Evolutionary conservation across 2,113 vertebrate species (phyloP).

Genomic region (Hylia prasina): DNA sequence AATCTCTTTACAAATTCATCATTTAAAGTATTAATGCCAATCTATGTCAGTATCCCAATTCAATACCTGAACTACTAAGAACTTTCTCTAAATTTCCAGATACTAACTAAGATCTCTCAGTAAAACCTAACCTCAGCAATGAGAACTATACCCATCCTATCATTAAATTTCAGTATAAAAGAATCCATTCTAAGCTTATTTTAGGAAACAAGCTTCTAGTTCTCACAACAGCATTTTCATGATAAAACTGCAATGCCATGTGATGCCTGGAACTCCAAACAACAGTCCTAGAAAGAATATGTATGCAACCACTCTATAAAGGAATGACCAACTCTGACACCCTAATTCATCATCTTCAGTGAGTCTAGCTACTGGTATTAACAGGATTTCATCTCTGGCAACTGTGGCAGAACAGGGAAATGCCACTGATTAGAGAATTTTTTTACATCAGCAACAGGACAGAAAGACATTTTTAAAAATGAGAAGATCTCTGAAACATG

Average conservation of each 20-base stretch:
- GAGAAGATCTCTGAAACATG: neutral
- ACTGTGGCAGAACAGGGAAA: neutral
- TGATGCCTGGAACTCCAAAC: neutral
- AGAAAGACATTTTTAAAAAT: neutral
- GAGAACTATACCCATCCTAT: neutral
- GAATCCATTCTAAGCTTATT: neutral
- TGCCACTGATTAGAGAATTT: neutral
- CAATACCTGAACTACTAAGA: neutral
- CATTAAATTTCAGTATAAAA: neutral
- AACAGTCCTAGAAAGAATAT: neutral
- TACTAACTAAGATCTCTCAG: neutral
- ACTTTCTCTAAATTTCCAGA: neutral
- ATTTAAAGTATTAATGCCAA: neutral
- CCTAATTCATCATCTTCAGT: neutral
- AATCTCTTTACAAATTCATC: neutral
- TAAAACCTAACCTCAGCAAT: neutral
- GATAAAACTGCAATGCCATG: neutral
- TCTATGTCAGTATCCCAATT: neutral
- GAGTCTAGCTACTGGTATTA: neutral
- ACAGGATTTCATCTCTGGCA: neutral
- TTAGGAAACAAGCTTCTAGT: neutral
- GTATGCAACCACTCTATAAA: neutral
- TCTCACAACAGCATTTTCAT: neutral
- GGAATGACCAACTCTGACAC: neutral
- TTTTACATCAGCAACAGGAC: neutral